A percentile compares a stretch with the other conserved stretches of the same genome.
phyloP scores from a whole-genome alignment of 2,113 vertebrate species.

The Rhegmatorhina hoffmannsi region DNA sequence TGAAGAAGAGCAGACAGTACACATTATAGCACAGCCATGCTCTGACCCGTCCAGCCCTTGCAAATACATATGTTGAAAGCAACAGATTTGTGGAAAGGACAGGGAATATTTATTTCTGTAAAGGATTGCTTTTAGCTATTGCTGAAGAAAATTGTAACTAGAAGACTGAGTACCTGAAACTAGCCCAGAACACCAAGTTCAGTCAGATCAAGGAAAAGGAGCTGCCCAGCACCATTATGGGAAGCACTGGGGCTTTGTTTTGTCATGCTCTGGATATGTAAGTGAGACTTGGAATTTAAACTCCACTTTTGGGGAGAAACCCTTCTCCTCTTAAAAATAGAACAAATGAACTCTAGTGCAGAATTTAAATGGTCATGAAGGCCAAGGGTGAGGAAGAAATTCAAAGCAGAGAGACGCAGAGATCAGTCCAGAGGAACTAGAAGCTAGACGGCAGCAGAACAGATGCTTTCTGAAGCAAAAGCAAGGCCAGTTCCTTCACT shows the following conservation, averaged over 20 bases:
- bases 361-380: not conserved
- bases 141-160: not conserved
- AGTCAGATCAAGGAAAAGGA: not conserved
- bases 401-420: not conserved
- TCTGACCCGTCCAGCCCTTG: not conserved
- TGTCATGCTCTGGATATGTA: not conserved
- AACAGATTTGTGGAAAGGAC: not conserved
- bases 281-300: not conserved
- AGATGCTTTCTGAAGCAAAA: not conserved
- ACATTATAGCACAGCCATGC: not conserved
- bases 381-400: not conserved
- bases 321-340: not conserved
- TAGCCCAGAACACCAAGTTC: not conserved
- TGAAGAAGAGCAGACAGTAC: not conserved
- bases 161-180: not conserved
- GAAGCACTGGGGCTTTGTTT: not conserved
- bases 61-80: not conserved
- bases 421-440: accelerated
- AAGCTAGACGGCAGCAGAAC: not conserved
- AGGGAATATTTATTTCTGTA: not conserved
- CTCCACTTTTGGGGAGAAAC: not conserved
- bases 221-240: not conserved
- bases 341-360: not conserved
- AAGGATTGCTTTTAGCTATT: not conserved
- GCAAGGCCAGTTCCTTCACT: not conserved